Percentiles rank a stretch among this genome's conserved stretches.
phyloP scores from a whole-genome alignment of 1,140 invertebrate genomes.

The Drosophila nigromelanica region DNA sequence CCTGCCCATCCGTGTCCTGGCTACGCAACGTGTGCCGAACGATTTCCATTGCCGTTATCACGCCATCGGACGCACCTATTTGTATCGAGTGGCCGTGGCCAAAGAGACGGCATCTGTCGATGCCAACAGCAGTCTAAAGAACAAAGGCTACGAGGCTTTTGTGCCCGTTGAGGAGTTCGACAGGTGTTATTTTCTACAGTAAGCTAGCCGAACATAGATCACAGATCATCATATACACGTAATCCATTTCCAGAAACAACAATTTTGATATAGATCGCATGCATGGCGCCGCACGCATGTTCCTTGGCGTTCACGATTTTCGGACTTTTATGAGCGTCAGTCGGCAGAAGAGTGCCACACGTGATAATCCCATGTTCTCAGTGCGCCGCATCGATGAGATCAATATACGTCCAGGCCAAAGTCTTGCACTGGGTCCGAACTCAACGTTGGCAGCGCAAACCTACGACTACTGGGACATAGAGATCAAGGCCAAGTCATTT shows the following conservation, averaged over 20 bases:
- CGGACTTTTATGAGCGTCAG: slow-evolving; percentile 86
- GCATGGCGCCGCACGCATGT: slow-evolving; percentile 85
- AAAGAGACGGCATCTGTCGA: slow-evolving; percentile 53
- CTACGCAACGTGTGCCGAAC: slow-evolving; percentile 85
- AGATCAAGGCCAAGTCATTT: slow-evolving; percentile 87
- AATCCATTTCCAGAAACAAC: slow-evolving; percentile 82
- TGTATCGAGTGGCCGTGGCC: slow-evolving; percentile 86
- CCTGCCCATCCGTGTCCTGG: slow-evolving; percentile 85
- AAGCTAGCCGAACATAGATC: slow-evolving; percentile 9
- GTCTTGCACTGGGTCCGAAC: slow-evolving; percentile 83
- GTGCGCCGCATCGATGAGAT: slow-evolving; percentile 84
- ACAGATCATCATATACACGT: too few relatives aligned
- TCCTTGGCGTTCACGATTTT: slow-evolving; percentile 88
- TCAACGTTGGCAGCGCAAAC: slow-evolving; percentile 74
- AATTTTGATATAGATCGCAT: slow-evolving; percentile 87
- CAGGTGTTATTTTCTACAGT: slow-evolving; percentile 78
- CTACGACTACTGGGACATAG: slow-evolving; percentile 88
- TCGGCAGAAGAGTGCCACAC: slow-evolving; percentile 79
- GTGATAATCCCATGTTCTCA: slow-evolving; percentile 84
- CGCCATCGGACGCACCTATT: slow-evolving; percentile 87
- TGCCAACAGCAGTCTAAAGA: slow-evolving; percentile 33
- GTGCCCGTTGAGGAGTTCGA: slow-evolving; percentile 75
- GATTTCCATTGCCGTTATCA: slow-evolving; percentile 86
- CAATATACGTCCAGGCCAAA: slow-evolving; percentile 84
- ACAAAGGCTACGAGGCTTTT: slow-evolving; percentile 58